phyloP scores from a whole-genome alignment of 2,797 vertebrate species.

The Apodemus agrarius region DNA sequence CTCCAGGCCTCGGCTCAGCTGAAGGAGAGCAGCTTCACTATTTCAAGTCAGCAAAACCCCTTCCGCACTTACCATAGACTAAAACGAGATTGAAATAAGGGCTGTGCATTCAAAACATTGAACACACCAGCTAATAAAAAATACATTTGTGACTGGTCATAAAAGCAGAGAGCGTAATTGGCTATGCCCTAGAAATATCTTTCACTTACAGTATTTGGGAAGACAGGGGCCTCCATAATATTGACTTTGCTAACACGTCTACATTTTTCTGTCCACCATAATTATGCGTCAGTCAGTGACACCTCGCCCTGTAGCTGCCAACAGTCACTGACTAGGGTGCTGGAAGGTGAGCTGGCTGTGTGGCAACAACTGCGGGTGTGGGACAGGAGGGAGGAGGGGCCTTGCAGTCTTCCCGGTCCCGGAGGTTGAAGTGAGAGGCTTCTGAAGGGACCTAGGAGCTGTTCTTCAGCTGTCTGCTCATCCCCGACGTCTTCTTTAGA shows the following conservation, averaged over 20 bases:
- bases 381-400: neutral
- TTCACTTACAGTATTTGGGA: constrained; percentile 76
- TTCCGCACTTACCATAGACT: constrained; percentile 84
- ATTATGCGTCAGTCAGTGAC: constrained; percentile 82
- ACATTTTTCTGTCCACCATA: constrained; percentile 81
- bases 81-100: constrained; percentile 85
- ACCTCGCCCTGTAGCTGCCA: constrained; percentile 72
- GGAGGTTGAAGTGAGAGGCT: neutral
- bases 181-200: constrained; percentile 83
- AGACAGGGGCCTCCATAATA: constrained; percentile 86
- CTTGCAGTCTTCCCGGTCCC: neutral
- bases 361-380: constrained; percentile 34
- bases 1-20: constrained; percentile 79
- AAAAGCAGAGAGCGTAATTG: constrained; percentile 86
- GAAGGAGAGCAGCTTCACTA: constrained; percentile 84
- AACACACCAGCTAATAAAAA: constrained; percentile 87
- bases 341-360: constrained; percentile 45
- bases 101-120: constrained; percentile 85
- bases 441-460: neutral
- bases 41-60: constrained; percentile 88
- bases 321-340: constrained; percentile 53
- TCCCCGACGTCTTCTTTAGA: constrained; percentile 36
- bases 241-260: constrained; percentile 87
- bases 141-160: constrained; percentile 85
- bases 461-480: neutral